Conservation (phyloP, 2,888 invertebrate genomes). For the Bellardia bayeri region DNA sequence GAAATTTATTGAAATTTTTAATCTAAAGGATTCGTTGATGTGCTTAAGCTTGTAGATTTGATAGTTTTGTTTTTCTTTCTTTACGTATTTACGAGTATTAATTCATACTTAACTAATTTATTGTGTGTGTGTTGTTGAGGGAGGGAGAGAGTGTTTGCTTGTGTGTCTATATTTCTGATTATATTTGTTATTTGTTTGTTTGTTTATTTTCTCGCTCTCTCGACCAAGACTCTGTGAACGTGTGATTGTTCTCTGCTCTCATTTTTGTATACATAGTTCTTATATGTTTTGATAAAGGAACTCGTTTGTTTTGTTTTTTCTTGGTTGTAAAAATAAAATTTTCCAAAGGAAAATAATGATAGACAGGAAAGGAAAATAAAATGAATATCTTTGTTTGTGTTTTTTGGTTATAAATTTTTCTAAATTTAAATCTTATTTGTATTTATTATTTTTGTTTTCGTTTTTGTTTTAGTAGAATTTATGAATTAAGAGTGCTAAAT, state of each 20-base stretch:
- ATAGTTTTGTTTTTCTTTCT: slow-evolving; percentile 21
- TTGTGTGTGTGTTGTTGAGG: slow-evolving; percentile 9
- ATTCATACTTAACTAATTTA: slow-evolving; percentile 58
- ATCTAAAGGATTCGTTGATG: slow-evolving; percentile 55
- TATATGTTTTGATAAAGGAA: slow-evolving; percentile 61
- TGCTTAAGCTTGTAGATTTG: slow-evolving; percentile 57
- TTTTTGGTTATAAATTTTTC: slow-evolving; percentile 45
- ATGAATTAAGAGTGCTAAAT: slow-evolving; percentile 61
- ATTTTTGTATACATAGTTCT: slow-evolving; percentile 14
- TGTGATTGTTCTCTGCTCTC: slow-evolving; percentile 3
- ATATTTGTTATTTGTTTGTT: neutral
- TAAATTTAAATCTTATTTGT: slow-evolving; percentile 41
- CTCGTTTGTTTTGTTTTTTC: slow-evolving; percentile 46
- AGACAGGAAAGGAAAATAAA: neutral
- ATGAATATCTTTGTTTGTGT: neutral
- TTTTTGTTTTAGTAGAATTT: slow-evolving; percentile 40
- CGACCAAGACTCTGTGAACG: slow-evolving; percentile 10
- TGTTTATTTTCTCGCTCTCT: neutral
- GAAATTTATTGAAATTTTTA: slow-evolving; percentile 35
- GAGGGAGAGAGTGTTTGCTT: slow-evolving; percentile 49
- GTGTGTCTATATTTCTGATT: slow-evolving; percentile 17
- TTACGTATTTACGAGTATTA: slow-evolving; percentile 20
- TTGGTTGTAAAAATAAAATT: slow-evolving; percentile 13
- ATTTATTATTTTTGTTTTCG: slow-evolving; percentile 1
- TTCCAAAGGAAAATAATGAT: slow-evolving; percentile 17